Conservation (phyloP, 2,888 invertebrate genomes). For the Philonicus albiceps region DNA sequence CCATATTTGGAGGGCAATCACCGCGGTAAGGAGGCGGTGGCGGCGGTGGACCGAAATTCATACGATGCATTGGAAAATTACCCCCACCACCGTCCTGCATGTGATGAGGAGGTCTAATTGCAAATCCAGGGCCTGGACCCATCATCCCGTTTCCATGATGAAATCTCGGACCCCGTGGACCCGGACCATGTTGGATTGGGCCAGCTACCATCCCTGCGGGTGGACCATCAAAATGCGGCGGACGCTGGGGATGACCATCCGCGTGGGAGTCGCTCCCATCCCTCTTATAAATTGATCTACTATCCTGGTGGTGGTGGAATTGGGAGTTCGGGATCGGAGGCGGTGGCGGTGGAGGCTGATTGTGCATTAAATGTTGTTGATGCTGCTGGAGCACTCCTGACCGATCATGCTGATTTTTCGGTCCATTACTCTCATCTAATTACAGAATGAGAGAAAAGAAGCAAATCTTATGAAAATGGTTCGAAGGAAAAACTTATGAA, state of each 20-base stretch:
- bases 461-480: not conserved
- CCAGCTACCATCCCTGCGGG: not conserved
- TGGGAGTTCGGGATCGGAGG: not conserved
- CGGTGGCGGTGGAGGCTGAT: conserved; percentile 12
- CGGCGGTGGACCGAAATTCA: conserved; percentile 47
- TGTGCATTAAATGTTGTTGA: conserved; percentile 20
- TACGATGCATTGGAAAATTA: conserved; percentile 46
- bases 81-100: conserved; percentile 8
- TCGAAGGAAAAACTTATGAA: not conserved
- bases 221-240: conserved; percentile 24
- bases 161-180: not conserved
- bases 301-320: conserved; percentile 27
- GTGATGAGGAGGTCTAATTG: conserved; percentile 28
- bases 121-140: conserved; percentile 34
- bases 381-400: not conserved
- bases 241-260: conserved; percentile 26
- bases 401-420: conserved; percentile 16
- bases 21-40: conserved; percentile 46
- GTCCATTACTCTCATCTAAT: conserved; percentile 44
- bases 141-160: conserved; percentile 39
- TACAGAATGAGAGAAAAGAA: conserved; percentile 5
- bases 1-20: conserved; percentile 27
- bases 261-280: conserved; percentile 39
- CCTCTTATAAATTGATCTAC: conserved; percentile 43
- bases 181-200: not conserved